phyloP scores from a whole-genome alignment of 1,140 invertebrate species.

The Zaprionus ornatus region DNA sequence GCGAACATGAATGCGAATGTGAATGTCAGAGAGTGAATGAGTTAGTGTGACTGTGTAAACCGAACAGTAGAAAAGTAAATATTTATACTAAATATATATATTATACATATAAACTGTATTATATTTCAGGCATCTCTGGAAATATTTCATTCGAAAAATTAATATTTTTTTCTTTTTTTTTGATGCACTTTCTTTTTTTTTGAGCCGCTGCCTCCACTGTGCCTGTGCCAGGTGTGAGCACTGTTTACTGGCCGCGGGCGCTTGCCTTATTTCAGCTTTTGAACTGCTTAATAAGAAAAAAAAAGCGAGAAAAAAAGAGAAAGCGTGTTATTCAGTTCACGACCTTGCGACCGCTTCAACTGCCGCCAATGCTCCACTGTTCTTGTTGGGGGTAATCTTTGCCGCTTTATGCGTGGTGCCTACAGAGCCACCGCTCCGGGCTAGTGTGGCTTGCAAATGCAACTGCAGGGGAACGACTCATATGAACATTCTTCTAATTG shows the following conservation, averaged over 20 bases:
- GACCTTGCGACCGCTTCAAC: conserved; percentile 31
- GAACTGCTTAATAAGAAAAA: conserved; percentile 44
- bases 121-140: too few relatives aligned
- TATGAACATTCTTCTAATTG: conserved; percentile 1
- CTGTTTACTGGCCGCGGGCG: conserved; percentile 47
- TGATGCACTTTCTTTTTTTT: background rate
- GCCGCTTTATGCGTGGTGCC: conserved; percentile 13
- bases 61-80: too few relatives aligned
- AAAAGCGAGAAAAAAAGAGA: background rate
- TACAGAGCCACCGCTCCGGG: conserved; percentile 21
- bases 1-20: background rate
- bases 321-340: conserved; percentile 44
- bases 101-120: too few relatives aligned
- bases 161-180: background rate
- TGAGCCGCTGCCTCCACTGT: conserved; percentile 12
- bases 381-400: conserved; percentile 24
- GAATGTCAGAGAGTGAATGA: background rate
- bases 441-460: conserved; percentile 12
- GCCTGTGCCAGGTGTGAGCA: conserved; percentile 6
- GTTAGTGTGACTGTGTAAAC: background rate
- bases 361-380: conserved; percentile 24
- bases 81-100: too few relatives aligned
- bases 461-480: background rate
- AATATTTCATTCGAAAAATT: too few relatives aligned
- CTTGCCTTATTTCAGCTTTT: conserved; percentile 45